Base-by-base conservation (phyloP, 1,140 invertebrate species). In the Lasioglossum albipes region DNA sequence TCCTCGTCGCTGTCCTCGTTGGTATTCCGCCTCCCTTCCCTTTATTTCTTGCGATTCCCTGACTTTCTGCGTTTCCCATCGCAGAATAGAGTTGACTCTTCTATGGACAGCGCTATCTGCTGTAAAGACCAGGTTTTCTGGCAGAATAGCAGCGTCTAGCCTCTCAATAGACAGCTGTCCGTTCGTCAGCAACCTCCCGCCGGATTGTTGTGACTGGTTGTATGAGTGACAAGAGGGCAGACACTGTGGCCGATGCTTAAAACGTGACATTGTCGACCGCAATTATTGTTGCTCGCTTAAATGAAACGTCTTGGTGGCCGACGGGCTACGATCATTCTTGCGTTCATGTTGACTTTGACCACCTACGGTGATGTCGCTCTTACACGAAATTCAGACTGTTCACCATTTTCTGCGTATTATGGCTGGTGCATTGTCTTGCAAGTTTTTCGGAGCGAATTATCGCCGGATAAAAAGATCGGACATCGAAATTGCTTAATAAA, bases 121-220 rank as follows among this genome's bases (percentile, higher is more conserved):
- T 77, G 80, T 74, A 72, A 81, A 83, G 77, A 81, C 70, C 61
- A 41, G 42, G 45, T 49, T 77, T 67, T 42, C 54, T 62, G 64
- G 22, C 59, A 12, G 66, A 84, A 71, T 61, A 41, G 49, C 65
- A 66, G 57, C 59, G 61, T 54, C 81, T 16, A 70, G 68, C 42
- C 69, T 71, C 41, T 64, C 71, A 82, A 87, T 82, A 66, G 86
- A 84, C 82, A 87, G 85, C 85, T 87, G 86, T 87, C 83, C 73
- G 86, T 87, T 79, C 73, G 72, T 79, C 75, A 82, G 69, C 78
- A 84, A 75, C 79, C 85, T 76, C 81, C 85, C 83, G 84, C 76
- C 59, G 83, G 65, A 86, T 87, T 91, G 90, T 90, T 91, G 84
- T 90, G 90, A 91, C 86, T 88, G 61, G 80, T 76, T 82, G 83